These are phyloP conservation scores for Pinna nobilis DNA, from an alignment of 1,140 invertebrate genomes.

Conservation along the genomic window DNA sequence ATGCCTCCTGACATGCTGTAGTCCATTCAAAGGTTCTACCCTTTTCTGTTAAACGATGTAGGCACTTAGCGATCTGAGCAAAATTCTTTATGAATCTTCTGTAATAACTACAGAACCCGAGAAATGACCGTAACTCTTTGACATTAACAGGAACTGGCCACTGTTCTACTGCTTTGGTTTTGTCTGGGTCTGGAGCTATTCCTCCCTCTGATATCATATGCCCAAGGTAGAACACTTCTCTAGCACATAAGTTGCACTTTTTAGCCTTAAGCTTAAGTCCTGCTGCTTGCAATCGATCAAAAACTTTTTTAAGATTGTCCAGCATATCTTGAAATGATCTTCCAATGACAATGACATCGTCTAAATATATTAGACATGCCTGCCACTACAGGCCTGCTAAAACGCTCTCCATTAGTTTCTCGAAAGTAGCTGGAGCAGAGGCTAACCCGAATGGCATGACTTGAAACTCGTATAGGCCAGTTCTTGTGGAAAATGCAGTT, in stretches of 20 bases:
- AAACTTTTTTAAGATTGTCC: not conserved
- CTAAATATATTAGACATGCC: conserved; percentile 33
- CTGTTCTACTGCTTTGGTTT: not conserved
- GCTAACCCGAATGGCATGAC: conserved; percentile 41
- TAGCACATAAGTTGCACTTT: conserved; percentile 8
- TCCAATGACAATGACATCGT: conserved; percentile 34
- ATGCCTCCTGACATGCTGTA: conserved; percentile 33
- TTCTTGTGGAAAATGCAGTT: conserved; percentile 51
- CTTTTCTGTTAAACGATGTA: conserved; percentile 39
- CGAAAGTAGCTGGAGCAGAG: conserved; percentile 52
- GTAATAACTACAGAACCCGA: conserved; percentile 54
- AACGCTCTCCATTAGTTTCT: conserved; percentile 52
- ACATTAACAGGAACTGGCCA: not conserved
- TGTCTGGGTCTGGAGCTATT: conserved; percentile 4
- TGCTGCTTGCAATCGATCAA: too few species aligned
- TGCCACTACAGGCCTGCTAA: conserved; percentile 43
- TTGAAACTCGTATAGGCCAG: conserved; percentile 17
- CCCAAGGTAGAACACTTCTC: conserved; percentile 11
- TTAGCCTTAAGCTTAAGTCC: not conserved
- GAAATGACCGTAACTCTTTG: conserved; percentile 24
- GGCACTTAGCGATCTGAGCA: conserved; percentile 32
- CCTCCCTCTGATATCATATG: conserved; percentile 12
- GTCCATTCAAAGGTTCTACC: conserved; percentile 46
- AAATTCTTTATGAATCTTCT: conserved; percentile 52
- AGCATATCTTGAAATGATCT: not conserved